Percentiles rank a stretch among this genome's conserved stretches.
Conservation (phyloP, 2,113 vertebrate species). For the Gasterosteus aculeatus region DNA sequence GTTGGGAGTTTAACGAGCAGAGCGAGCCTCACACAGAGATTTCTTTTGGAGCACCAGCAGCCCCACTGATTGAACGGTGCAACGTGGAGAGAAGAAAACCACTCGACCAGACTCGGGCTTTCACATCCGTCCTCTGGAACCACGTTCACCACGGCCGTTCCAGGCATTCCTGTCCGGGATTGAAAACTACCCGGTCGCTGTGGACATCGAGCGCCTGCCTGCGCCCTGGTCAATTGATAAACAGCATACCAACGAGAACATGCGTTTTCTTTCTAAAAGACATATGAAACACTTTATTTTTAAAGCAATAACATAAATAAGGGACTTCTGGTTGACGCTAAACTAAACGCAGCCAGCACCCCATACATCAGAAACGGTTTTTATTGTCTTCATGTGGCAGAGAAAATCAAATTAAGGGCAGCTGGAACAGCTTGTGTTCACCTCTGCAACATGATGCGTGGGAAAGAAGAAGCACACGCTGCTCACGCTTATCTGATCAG, state of each 20-base stretch:
- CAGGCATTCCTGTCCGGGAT: not conserved
- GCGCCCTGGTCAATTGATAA: too few relatives aligned
- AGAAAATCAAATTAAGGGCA: conserved; percentile 44
- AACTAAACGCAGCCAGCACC: conserved; percentile 11
- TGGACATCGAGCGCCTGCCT: not conserved
- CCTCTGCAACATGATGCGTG: conserved; percentile 13
- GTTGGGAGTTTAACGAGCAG: conserved; percentile 2
- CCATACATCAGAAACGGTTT: conserved; percentile 18
- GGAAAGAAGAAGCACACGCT: conserved; percentile 20
- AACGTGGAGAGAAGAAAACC: not conserved
- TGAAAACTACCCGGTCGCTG: not conserved
- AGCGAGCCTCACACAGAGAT: not conserved
- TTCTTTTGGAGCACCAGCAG: not conserved
- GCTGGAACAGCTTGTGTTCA: conserved; percentile 54
- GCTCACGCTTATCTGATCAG: conserved; percentile 56
- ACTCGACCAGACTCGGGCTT: not conserved
- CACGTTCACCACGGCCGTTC: not conserved
- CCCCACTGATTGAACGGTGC: not conserved
- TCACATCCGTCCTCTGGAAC: not conserved
- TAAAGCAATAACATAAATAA: not conserved
- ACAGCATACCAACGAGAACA: not conserved
- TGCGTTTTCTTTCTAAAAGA: not conserved
- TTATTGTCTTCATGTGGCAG: conserved; percentile 34
- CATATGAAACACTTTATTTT: not conserved
- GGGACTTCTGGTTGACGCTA: not conserved